Evolutionary conservation across 2,888 invertebrate species (phyloP).

Genomic region (Anodontia alba): DNA sequence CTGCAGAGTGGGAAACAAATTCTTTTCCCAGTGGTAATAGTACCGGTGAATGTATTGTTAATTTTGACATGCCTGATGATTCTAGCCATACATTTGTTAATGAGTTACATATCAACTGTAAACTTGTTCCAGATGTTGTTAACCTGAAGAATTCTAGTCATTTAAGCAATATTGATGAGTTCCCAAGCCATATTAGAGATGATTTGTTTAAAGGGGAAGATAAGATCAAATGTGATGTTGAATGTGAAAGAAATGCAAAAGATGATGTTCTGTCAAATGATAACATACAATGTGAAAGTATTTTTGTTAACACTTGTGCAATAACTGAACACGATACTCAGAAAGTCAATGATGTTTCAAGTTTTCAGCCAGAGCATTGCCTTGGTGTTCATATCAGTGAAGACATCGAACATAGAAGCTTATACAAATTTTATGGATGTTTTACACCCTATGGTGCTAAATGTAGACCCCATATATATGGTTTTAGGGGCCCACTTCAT

Average conservation of each 20-base stretch:
- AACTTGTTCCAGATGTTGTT: no score
- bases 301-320: not conserved
- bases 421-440: conserved; percentile 64
- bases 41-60: not conserved
- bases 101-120: not conserved
- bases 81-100: not conserved
- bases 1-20: no score
- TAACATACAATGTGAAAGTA: no score
- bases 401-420: not conserved
- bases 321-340: not conserved
- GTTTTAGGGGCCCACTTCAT: conserved; percentile 65
- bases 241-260: no score
- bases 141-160: no score
- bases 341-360: not conserved
- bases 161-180: no score
- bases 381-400: not conserved
- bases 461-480: conserved; percentile 66
- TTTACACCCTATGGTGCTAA: conserved; percentile 69
- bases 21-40: not conserved
- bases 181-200: no score
- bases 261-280: not conserved
- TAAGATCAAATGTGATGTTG: no score
- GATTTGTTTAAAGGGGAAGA: no score
- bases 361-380: not conserved
- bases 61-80: not conserved